A percentile compares a stretch with the other conserved stretches of the same genome.
phyloP scores from a whole-genome alignment of 2,888 invertebrate genomes.

The Caenorhabditis sulstoni region DNA sequence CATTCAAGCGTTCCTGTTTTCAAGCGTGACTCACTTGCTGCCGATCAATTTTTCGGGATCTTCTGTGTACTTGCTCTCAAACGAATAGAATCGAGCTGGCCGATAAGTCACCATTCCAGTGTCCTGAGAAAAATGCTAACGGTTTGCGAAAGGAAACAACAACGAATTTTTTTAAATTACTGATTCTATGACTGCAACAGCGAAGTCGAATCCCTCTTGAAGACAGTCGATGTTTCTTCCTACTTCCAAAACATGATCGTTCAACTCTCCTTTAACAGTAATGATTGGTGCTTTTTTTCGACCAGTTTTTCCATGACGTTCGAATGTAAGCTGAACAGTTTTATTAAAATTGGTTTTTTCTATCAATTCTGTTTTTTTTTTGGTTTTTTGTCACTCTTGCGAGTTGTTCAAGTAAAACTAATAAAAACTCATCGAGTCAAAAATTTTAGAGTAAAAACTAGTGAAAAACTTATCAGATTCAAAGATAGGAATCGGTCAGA shows the following conservation, averaged over 20 bases:
- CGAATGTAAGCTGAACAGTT: constrained; percentile 42
- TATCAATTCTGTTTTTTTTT: too few relatives aligned
- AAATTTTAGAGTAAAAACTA: too few relatives aligned
- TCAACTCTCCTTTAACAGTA: constrained; percentile 38
- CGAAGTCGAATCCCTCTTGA: constrained; percentile 68
- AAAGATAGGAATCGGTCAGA: too few relatives aligned
- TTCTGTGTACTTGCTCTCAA: constrained; percentile 50
- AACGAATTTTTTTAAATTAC: background rate
- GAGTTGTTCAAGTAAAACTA: too few relatives aligned
- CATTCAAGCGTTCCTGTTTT: too few relatives aligned
- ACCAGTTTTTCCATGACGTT: constrained; percentile 32
- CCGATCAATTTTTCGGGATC: constrained; percentile 38
- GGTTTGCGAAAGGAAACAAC: background rate
- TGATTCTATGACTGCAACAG: constrained; percentile 62
- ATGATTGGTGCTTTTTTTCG: constrained; percentile 48
- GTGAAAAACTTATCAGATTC: too few relatives aligned
- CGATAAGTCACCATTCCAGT: constrained; percentile 42
- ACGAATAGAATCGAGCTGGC: constrained; percentile 48
- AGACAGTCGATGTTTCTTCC: constrained; percentile 61
- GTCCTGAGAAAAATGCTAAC: constrained; percentile 12
- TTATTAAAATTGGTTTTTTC: background rate
- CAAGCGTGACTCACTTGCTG: constrained; percentile 3
- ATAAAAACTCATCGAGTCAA: too few relatives aligned
- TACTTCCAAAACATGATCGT: constrained; percentile 60
- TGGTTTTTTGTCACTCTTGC: too few relatives aligned